Evolutionary conservation across 2,113 vertebrate genomes (phyloP).

Genomic region (Lichenostomus cassidix): DNA sequence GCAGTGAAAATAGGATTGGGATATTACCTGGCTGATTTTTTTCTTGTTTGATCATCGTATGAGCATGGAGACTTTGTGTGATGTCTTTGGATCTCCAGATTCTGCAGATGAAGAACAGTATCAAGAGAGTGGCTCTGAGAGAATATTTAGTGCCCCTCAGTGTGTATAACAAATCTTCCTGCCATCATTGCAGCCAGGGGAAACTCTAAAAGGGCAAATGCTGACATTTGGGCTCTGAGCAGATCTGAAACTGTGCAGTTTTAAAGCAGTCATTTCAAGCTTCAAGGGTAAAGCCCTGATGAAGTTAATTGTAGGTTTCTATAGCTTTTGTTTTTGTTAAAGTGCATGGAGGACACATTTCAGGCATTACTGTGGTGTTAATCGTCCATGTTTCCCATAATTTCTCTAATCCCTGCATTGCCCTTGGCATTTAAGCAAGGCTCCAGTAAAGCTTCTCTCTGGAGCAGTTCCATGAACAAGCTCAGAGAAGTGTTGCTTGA

Average conservation of each 20-base stretch:
- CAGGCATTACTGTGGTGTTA: background rate
- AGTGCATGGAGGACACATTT: background rate
- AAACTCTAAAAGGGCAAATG: background rate
- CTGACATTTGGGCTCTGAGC: background rate
- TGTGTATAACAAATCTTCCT: background rate
- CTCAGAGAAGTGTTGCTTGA: background rate
- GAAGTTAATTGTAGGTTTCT: background rate
- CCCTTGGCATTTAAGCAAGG: background rate
- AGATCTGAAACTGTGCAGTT: background rate
- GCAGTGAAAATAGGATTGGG: background rate
- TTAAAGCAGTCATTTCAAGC: background rate
- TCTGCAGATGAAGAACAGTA: background rate
- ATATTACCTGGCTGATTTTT: background rate
- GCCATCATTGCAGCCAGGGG: background rate
- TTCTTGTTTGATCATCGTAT: background rate
- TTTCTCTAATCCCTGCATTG: constrained; percentile 3
- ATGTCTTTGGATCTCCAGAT: background rate
- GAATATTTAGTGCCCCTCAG: background rate
- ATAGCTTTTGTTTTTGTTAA: background rate
- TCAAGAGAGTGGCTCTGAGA: background rate
- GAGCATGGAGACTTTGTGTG: background rate
- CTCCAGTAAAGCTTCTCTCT: background rate
- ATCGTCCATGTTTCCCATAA: background rate
- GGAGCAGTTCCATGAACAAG: background rate
- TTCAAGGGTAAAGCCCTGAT: background rate